Conservation (phyloP, 35 echinoderm and acorn worm species). For the Strongylocentrotus purpuratus region DNA sequence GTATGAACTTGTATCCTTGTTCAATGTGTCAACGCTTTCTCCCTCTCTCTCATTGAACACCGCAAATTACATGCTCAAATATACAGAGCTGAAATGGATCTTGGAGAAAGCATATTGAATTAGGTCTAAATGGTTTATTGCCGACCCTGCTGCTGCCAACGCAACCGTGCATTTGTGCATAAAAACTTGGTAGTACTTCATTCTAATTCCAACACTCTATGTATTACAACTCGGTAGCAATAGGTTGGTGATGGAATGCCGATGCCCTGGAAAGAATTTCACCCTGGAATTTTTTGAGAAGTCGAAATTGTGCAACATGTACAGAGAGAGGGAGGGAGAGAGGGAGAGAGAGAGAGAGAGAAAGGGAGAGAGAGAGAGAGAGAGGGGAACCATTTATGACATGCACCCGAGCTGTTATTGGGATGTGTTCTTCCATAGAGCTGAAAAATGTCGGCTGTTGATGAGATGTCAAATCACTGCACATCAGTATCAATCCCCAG, state of each 20-base stretch:
- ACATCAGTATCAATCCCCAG: background rate
- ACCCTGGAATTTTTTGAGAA: background rate
- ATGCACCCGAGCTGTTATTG: background rate
- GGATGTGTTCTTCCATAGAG: background rate
- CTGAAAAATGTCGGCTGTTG: background rate
- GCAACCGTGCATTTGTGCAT: background rate
- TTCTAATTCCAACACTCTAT: background rate
- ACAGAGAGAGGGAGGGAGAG: background rate
- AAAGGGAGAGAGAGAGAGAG: background rate
- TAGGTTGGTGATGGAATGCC: background rate
- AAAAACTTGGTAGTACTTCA: background rate
- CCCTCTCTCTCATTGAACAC: background rate
- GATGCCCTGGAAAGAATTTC: conserved; percentile 40
- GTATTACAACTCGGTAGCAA: background rate
- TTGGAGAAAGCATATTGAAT: background rate
- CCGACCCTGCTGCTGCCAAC: background rate
- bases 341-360: background rate
- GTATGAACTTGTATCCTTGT: background rate
- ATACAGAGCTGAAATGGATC: background rate
- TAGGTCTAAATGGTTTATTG: conserved; percentile 12
- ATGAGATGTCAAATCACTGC: background rate
- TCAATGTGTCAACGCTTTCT: background rate
- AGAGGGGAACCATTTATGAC: background rate
- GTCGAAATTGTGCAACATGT: background rate
- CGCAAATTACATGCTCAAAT: background rate